A percentile compares a stretch with the other conserved stretches of the same genome.
These are phyloP conservation scores for Pyrgus malvae DNA, from an alignment of 2,888 invertebrate species.

Conservation along the genomic window DNA sequence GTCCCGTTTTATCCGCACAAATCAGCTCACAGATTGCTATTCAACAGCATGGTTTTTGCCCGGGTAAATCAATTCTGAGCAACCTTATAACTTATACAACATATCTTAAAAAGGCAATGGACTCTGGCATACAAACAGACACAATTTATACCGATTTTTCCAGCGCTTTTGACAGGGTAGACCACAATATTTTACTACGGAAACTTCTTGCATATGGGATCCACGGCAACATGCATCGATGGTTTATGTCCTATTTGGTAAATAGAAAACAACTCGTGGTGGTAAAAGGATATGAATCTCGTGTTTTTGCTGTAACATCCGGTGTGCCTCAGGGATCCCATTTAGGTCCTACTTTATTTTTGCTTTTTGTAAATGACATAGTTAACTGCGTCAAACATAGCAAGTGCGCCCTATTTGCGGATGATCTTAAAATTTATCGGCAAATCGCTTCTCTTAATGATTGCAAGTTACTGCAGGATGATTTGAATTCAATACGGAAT, in stretches of 20 bases:
- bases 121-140: background rate
- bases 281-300: background rate
- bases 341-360: background rate
- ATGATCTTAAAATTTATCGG: background rate
- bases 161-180: background rate
- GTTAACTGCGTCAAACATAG: background rate
- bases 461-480: background rate
- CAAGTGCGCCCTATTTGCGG: background rate
- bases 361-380: background rate
- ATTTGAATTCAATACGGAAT: too few species aligned
- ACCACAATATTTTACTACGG: background rate
- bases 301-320: background rate
- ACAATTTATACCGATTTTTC: background rate
- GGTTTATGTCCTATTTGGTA: background rate
- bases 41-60: background rate
- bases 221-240: background rate
- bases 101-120: background rate
- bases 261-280: background rate
- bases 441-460: background rate
- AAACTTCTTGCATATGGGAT: background rate
- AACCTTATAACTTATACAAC: background rate
- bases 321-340: background rate
- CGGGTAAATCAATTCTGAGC: background rate
- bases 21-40: background rate
- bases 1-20: background rate